phyloP scores from a whole-genome alignment of 2,888 invertebrate species.

The Nephrotoma guestfalica region DNA sequence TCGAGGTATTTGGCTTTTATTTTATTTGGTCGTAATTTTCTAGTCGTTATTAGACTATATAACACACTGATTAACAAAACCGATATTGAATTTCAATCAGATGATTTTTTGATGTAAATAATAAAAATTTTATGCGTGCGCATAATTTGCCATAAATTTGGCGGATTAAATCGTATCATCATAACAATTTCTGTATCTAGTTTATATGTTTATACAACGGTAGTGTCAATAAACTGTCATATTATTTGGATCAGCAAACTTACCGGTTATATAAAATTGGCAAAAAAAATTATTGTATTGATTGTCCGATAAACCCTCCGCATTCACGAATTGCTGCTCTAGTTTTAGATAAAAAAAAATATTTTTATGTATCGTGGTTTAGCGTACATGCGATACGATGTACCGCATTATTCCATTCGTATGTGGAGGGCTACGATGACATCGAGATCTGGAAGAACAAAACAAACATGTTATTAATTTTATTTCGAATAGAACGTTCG shows the following conservation, averaged over 20 bases:
- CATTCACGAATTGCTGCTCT: not conserved
- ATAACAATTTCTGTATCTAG: not conserved
- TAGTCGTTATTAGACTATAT: not conserved
- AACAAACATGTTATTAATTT: not conserved
- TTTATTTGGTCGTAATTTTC: not conserved
- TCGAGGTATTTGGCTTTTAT: not conserved
- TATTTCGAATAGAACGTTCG: no score
- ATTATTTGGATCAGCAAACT: not conserved
- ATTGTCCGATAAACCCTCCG: not conserved
- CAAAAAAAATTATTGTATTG: not conserved
- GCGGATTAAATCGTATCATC: not conserved
- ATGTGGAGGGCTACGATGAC: not conserved
- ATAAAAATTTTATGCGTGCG: not conserved
- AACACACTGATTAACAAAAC: not conserved
- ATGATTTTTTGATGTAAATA: not conserved
- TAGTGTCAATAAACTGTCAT: not conserved
- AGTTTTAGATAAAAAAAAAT: not conserved
- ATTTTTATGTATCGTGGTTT: not conserved
- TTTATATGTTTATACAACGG: no score
- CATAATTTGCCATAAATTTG: not conserved
- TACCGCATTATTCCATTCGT: not conserved
- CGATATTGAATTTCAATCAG: not conserved
- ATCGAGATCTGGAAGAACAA: not conserved
- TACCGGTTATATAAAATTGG: not conserved
- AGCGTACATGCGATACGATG: not conserved